A percentile compares a stretch with the other conserved stretches of the same genome.
Evolutionary conservation across 2,888 invertebrate genomes (phyloP).

Genomic region (Aphodius sticticus): DNA sequence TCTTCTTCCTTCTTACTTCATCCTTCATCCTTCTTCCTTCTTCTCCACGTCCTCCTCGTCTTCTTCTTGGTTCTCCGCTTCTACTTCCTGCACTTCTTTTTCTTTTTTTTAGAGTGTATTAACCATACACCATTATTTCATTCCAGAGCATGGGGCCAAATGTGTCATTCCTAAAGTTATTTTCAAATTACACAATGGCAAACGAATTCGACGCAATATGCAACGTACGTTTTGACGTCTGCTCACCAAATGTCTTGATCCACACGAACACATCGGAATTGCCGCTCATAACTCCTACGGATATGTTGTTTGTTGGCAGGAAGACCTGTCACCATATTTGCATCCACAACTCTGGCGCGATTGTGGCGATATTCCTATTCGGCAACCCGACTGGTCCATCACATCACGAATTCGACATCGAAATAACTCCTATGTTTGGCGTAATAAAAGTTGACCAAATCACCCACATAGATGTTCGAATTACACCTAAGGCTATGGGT

Average conservation of each 20-base stretch:
- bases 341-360: slow-evolving; percentile 50
- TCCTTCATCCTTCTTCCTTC: too few relatives aligned
- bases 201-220: slow-evolving; percentile 42
- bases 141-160: slow-evolving; percentile 32
- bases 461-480: slow-evolving; percentile 46
- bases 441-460: slow-evolving; percentile 43
- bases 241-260: slow-evolving; percentile 47
- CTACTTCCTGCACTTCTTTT: too few relatives aligned
- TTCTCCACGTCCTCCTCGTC: too few relatives aligned
- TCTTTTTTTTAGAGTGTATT: not conserved
- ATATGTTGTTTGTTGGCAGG: slow-evolving; percentile 51
- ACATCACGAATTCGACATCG: slow-evolving; percentile 48
- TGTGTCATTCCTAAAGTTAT: slow-evolving; percentile 41
- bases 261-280: slow-evolving; percentile 46
- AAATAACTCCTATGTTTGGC: slow-evolving; percentile 51
- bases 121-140: not conserved
- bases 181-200: slow-evolving; percentile 32
- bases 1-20: too few relatives aligned
- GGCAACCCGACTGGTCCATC: slow-evolving; percentile 51
- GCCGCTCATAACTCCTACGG: slow-evolving; percentile 51
- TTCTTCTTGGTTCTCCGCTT: too few relatives aligned
- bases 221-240: slow-evolving; percentile 50
- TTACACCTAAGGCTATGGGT: slow-evolving; percentile 54
- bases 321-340: slow-evolving; percentile 47
- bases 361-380: slow-evolving; percentile 37